These are phyloP conservation scores for Megaceryle maxima DNA, from an alignment of 2,113 vertebrate species.

Conservation along the genomic window DNA sequence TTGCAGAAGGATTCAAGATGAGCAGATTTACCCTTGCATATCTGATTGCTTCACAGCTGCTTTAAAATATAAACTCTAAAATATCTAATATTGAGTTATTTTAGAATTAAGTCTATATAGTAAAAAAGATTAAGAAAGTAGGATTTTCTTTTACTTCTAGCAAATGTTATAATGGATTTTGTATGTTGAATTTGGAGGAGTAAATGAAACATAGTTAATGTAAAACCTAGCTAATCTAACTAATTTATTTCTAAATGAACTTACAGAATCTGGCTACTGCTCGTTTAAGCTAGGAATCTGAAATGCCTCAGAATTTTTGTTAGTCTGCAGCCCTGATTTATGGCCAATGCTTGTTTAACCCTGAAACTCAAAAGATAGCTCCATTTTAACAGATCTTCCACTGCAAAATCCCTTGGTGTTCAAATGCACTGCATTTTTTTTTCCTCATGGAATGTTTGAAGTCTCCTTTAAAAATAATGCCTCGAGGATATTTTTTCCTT, in stretches of 20 bases:
- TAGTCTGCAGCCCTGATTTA: constrained; percentile 15
- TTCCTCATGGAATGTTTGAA: constrained; percentile 68
- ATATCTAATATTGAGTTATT: constrained; percentile 26
- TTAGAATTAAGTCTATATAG: background rate
- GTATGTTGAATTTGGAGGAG: background rate
- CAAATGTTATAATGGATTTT: background rate
- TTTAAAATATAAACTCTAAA: constrained; percentile 60
- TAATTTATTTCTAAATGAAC: constrained; percentile 1
- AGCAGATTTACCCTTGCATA: constrained; percentile 43
- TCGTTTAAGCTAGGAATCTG: constrained; percentile 41
- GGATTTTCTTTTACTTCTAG: constrained; percentile 9
- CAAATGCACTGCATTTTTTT: constrained; percentile 61
- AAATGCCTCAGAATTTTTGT: constrained; percentile 44
- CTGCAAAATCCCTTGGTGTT: constrained; percentile 68
- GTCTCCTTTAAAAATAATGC: constrained; percentile 79
- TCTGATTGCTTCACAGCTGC: constrained; percentile 27
- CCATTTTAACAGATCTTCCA: constrained; percentile 59
- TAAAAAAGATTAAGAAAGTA: constrained; percentile 37
- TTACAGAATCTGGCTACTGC: background rate
- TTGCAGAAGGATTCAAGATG: constrained; percentile 60
- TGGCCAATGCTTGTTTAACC: constrained; percentile 45
- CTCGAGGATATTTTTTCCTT: constrained; percentile 78
- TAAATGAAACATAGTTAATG: background rate
- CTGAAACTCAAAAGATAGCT: constrained; percentile 54
- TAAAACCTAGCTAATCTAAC: background rate